Evolutionary conservation across 2,888 invertebrate genomes (phyloP).

Genomic region (Agrochola macilenta): DNA sequence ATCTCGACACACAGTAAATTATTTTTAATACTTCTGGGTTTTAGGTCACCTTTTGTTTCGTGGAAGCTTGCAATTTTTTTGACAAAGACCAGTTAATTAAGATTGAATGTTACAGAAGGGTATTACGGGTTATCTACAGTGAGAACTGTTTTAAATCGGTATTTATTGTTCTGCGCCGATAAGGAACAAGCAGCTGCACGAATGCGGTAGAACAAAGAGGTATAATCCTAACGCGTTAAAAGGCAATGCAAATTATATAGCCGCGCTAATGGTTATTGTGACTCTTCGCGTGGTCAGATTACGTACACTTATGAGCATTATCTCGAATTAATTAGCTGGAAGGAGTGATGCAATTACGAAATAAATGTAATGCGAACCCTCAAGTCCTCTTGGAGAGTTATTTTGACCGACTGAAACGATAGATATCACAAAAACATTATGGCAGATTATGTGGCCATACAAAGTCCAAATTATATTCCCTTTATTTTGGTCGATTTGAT

Average conservation of each 20-base stretch:
- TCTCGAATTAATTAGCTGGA: conserved; percentile 80
- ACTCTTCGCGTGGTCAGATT: conserved; percentile 77
- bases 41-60: conserved; percentile 48
- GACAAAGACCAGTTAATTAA: conserved; percentile 49
- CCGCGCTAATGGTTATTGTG: conserved; percentile 70
- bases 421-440: conserved; percentile 19
- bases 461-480: conserved; percentile 36
- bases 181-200: conserved; percentile 86
- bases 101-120: conserved; percentile 68
- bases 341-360: conserved; percentile 76
- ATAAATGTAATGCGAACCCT: conserved; percentile 44
- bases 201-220: conserved; percentile 84
- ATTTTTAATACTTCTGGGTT: conserved; percentile 26
- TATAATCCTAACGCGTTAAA: conserved; percentile 82
- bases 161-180: conserved; percentile 85
- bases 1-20: conserved; percentile 34
- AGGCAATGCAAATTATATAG: conserved; percentile 79
- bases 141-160: conserved; percentile 84
- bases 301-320: conserved; percentile 80
- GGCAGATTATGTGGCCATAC: conserved; percentile 27
- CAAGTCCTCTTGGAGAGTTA: conserved; percentile 7
- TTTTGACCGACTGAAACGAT: conserved; percentile 24
- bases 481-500: conserved; percentile 43
- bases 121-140: conserved; percentile 80
- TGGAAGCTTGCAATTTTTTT: conserved; percentile 60